Percentiles rank a stretch among this genome's conserved stretches.
These are phyloP conservation scores for Brachionus rubens DNA, from an alignment of 1,140 invertebrate species.

Conservation along the genomic window DNA sequence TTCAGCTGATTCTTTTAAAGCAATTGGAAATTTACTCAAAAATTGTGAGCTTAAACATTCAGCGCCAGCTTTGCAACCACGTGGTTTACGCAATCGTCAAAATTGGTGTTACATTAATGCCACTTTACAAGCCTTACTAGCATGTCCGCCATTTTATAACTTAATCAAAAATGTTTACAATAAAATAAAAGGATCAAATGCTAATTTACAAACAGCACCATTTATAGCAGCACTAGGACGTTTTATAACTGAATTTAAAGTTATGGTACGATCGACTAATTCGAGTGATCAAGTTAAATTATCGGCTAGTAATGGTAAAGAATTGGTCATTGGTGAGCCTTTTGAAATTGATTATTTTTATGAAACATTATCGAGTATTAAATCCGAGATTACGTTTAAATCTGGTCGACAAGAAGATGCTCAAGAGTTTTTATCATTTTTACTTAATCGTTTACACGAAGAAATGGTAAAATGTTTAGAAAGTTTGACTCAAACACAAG, in stretches of 20 bases:
- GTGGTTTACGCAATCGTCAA: conserved; percentile 26
- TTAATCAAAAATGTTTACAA: conserved; percentile 67
- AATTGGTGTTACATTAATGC: conserved; percentile 46
- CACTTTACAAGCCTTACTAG: conserved; percentile 70
- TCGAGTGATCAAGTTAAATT: conserved; percentile 7
- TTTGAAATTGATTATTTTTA: conserved; percentile 73
- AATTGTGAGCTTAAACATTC: conserved; percentile 32
- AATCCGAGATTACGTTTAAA: conserved; percentile 48
- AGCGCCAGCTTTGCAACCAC: conserved; percentile 32
- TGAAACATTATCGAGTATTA: background rate
- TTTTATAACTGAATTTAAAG: conserved; percentile 36
- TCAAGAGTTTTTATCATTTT: conserved; percentile 85
- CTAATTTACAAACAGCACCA: background rate
- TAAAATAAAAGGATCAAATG: conserved; percentile 20
- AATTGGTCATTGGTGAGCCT: conserved; percentile 63
- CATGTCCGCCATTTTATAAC: conserved; percentile 89
- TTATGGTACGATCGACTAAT: background rate
- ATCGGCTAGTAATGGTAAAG: background rate
- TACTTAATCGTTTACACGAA: conserved; percentile 87
- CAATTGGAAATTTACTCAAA: conserved; percentile 13
- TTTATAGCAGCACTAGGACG: background rate
- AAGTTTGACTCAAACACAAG: background rate
- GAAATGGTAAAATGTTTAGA: conserved; percentile 77
- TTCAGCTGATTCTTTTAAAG: background rate
- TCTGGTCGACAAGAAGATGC: conserved; percentile 75